A percentile compares a stretch with the other conserved stretches of the same genome.
Evolutionary conservation across 2,888 invertebrate genomes (phyloP).

Genomic region (Tenthredo amoena): DNA sequence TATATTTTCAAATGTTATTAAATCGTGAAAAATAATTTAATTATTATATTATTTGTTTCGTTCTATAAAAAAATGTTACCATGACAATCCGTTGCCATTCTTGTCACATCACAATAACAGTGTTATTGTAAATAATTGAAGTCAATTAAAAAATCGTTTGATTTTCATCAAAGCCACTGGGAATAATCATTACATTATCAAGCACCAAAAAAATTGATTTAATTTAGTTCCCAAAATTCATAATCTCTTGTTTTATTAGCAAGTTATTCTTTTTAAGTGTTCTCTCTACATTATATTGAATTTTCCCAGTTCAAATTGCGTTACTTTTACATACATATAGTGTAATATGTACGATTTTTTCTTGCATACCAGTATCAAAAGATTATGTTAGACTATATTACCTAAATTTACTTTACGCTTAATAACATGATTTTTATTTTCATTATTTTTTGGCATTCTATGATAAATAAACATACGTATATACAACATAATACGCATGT

Average conservation of each 20-base stretch:
- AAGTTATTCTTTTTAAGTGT: not conserved
- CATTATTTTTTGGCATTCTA: not conserved
- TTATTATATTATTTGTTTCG: constrained; percentile 17
- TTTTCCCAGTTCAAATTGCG: not conserved
- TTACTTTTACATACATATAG: not conserved
- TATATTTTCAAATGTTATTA: not conserved
- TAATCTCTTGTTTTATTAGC: not conserved
- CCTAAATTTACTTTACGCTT: not conserved
- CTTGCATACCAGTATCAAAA: not conserved
- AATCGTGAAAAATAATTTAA: not conserved
- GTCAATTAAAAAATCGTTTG: not conserved
- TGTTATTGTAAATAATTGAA: not conserved
- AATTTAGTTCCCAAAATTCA: not conserved
- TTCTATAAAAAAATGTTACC: constrained; percentile 29
- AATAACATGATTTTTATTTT: not conserved
- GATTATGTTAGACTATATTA: not conserved
- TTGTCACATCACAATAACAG: not conserved
- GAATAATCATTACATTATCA: not conserved
- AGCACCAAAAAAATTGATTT: constrained; percentile 21
- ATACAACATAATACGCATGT: not conserved
- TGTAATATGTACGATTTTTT: not conserved
- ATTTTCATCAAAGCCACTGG: not conserved
- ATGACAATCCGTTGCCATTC: constrained; percentile 34
- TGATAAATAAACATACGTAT: not conserved
- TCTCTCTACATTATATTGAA: not conserved